Evolutionary conservation across 2,888 invertebrate genomes (phyloP), one percentile per base, ranked within the genome.

Genomic region (Lasioglossum pauxillum): DNA sequence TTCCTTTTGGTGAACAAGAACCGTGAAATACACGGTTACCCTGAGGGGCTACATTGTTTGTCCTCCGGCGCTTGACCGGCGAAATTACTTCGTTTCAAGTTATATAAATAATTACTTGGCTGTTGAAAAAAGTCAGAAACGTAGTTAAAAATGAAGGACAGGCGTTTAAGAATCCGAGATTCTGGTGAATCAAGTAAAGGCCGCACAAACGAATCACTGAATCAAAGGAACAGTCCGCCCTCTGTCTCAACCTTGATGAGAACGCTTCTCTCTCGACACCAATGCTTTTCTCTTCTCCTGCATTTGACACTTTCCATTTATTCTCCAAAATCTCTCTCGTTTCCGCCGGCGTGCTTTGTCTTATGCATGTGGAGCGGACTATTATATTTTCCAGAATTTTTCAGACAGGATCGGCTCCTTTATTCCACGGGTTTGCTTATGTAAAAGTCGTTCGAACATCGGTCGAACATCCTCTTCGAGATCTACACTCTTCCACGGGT

Each of bases 291-390:
- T 27, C 71, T 64, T 73, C 53, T 76, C 76, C 84, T 83, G 84
- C 72, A 53, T 73, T 83, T 83, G 83, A 83, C 83, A 83, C 76
- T 83, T 83, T 76, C 76, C 84, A 83, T 83, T 83, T 83, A 75
- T 83, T 76, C 83, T n/a, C 72, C 64, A 84, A 84, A 83, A 83
- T 83, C 84, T 73, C 53, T 44, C 41, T 46, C 64, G 31, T 83
- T 83, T 73, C 84, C 53, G 44, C 44, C 44, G 23, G 31, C 23
- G 49, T 27, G 71, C 76, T 60, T 75, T 76, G 41, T 72, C 75
- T 64, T 76, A 14, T 44, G 44, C 76, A 44, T 16, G 84, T 35
- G 44, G 31, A 53, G 41, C 35, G 35, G 16, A 53, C 60, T 53
- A 64, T 67, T 83, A 64, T 27, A 57, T 82, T 38, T 27, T 67